Conservation (phyloP, 1,140 invertebrate genomes). For the Hormaphis cornu region DNA sequence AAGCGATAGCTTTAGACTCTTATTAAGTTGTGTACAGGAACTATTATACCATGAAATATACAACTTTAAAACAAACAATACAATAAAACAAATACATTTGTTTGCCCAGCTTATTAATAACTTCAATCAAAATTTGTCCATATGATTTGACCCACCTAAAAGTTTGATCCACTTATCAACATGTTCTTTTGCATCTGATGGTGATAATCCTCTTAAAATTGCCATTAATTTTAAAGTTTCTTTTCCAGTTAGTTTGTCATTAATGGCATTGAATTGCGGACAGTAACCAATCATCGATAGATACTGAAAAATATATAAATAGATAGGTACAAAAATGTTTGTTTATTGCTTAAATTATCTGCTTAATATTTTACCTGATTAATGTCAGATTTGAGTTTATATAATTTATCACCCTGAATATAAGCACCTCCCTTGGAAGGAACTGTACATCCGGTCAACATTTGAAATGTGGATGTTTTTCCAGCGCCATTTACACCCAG, state of each 20-base stretch:
- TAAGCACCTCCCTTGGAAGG: conserved; percentile 33
- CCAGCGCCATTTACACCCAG: conserved; percentile 77
- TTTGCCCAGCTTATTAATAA: no score
- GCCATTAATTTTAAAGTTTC: conserved; percentile 68
- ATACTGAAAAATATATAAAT: conserved; percentile 43
- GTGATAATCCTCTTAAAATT: conserved; percentile 59
- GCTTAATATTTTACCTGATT: no score
- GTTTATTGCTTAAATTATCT: no score
- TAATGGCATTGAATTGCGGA: conserved; percentile 73
- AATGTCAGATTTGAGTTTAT: no score
- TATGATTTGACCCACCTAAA: conserved; percentile 45
- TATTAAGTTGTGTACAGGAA: no score
- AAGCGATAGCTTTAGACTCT: no score
- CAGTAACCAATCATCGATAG: conserved; percentile 64
- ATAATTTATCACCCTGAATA: conserved; percentile 18
- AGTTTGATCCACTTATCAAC: conserved; percentile 47
- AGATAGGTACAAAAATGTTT: no score
- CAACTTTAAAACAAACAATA: no score
- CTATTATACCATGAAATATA: no score
- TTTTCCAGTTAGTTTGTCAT: conserved; percentile 66
- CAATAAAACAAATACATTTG: no score
- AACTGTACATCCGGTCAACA: conserved; percentile 64
- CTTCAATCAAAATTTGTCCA: no score
- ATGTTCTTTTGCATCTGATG: conserved; percentile 45
- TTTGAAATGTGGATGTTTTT: conserved; percentile 79